Percentiles rank a stretch among this genome's conserved stretches.
These are phyloP conservation scores for Mirounga angustirostris DNA, from an alignment of 2,113 vertebrate genomes.

Conservation along the genomic window DNA sequence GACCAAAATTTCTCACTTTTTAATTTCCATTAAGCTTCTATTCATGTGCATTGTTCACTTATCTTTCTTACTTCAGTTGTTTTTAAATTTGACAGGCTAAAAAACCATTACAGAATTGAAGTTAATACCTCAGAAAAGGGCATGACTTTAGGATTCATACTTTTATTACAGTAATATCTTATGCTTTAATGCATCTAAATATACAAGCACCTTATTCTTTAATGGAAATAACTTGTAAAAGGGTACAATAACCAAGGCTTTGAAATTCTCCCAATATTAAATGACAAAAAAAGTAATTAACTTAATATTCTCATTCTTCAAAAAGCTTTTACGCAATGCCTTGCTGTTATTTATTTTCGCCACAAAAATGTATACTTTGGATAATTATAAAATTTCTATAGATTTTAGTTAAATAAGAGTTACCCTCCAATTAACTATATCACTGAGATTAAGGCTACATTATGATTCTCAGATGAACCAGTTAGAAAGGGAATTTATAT, in stretches of 20 bases:
- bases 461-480: neutral
- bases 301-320: slow-evolving; percentile 50
- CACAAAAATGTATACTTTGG: neutral
- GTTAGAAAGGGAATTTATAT: slow-evolving; percentile 31
- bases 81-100: slow-evolving; percentile 76
- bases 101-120: slow-evolving; percentile 56
- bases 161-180: slow-evolving; percentile 71
- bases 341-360: slow-evolving; percentile 62
- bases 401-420: neutral
- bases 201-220: slow-evolving; percentile 59
- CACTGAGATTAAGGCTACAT: neutral
- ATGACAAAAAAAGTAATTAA: slow-evolving; percentile 54
- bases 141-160: slow-evolving; percentile 65
- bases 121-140: slow-evolving; percentile 78
- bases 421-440: neutral
- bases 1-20: slow-evolving; percentile 56
- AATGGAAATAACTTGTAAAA: slow-evolving; percentile 64
- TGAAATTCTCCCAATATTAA: slow-evolving; percentile 13
- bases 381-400: neutral
- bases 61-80: slow-evolving; percentile 51
- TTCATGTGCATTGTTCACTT: slow-evolving; percentile 31
- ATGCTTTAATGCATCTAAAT: slow-evolving; percentile 61
- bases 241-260: neutral
- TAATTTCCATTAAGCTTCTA: slow-evolving; percentile 47
- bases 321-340: slow-evolving; percentile 39